Evolutionary conservation across 2,888 invertebrate genomes (phyloP).

Genomic region (Meganola albula): DNA sequence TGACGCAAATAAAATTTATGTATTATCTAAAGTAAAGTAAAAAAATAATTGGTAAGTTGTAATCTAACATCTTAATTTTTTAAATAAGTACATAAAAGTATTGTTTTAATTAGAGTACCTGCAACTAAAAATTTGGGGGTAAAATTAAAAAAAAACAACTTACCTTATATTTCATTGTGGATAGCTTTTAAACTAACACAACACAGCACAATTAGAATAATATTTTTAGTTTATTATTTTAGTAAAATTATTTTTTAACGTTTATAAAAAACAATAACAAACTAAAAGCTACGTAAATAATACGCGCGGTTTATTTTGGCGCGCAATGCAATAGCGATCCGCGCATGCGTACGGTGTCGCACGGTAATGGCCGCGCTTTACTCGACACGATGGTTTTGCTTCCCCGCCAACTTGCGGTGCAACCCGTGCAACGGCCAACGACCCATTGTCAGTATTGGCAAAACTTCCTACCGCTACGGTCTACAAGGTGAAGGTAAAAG

Average conservation of each 20-base stretch:
- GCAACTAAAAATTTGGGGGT: neutral
- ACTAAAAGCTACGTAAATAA: too few species aligned
- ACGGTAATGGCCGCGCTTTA: constrained; percentile 55
- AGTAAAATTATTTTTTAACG: too few species aligned
- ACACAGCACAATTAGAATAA: constrained; percentile 27
- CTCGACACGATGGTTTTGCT: constrained; percentile 58
- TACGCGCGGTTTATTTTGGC: constrained; percentile 17
- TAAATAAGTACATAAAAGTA: too few species aligned
- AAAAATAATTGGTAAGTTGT: too few species aligned
- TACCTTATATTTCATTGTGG: constrained; percentile 65
- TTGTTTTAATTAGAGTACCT: neutral
- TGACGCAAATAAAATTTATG: too few species aligned
- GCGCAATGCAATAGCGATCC: constrained; percentile 45
- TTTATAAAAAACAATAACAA: too few species aligned
- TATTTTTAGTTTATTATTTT: too few species aligned
- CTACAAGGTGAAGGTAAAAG: constrained; percentile 59
- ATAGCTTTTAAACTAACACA: constrained; percentile 21
- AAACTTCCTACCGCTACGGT: constrained; percentile 31
- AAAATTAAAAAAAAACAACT: constrained; percentile 18
- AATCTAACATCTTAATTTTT: too few species aligned
- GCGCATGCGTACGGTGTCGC: constrained; percentile 60
- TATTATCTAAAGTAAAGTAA: too few species aligned
- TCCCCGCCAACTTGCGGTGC: constrained; percentile 55
- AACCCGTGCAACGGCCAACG: too few species aligned
- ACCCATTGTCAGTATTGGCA: constrained; percentile 33